These are phyloP conservation scores for Bucco capensis DNA, from an alignment of 2,113 vertebrate genomes.

Conservation along the genomic window DNA sequence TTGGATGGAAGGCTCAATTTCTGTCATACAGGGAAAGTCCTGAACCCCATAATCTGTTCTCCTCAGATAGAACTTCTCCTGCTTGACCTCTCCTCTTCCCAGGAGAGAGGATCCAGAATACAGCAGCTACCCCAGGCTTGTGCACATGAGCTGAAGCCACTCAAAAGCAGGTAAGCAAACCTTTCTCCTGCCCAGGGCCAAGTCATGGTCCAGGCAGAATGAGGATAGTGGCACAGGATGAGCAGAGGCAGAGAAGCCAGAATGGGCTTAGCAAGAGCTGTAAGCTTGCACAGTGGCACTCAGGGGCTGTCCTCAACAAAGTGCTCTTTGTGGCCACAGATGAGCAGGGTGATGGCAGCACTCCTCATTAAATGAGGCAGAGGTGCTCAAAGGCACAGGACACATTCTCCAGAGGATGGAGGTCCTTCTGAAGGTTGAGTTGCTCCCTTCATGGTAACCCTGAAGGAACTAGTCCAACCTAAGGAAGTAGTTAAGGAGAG, in stretches of 20 bases:
- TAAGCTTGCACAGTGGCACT: neutral
- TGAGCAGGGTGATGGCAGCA: accelerated
- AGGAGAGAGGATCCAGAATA: neutral
- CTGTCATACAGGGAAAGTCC: neutral
- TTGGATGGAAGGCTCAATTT: neutral
- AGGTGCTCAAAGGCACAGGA: neutral
- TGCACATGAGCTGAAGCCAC: neutral
- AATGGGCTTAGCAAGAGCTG: neutral
- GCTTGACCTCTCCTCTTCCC: neutral
- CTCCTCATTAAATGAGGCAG: neutral
- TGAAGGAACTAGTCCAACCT: neutral
- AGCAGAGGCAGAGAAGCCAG: neutral
- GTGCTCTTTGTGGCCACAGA: neutral
- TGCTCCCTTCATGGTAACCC: neutral
- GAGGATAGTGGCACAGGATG: accelerated
- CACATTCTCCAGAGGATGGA: neutral
- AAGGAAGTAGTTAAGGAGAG: neutral
- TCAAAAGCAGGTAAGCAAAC: neutral
- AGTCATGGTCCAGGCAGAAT: neutral
- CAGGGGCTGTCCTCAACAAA: neutral
- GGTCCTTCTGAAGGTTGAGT: neutral
- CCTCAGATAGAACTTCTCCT: neutral
- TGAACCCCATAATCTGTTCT: neutral
- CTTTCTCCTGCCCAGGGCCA: neutral
- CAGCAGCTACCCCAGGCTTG: neutral